phyloP scores from a whole-genome alignment of 2,888 invertebrate genomes.

The Mimumesa dahlbomi region DNA sequence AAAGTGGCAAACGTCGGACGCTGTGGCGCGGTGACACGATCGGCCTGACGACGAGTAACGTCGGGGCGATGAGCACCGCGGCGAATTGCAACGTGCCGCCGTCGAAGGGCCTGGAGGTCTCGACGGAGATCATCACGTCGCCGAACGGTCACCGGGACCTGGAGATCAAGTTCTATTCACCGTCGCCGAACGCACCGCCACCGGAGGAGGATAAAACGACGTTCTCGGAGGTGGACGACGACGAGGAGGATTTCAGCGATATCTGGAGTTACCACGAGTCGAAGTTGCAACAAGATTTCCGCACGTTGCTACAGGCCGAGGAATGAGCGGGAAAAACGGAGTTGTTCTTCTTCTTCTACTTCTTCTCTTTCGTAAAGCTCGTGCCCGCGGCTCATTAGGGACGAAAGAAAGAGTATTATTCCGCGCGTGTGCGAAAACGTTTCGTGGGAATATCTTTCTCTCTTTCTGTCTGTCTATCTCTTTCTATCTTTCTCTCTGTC shows the following conservation, averaged over 20 bases:
- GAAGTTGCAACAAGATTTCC: conserved; percentile 77
- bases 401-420: conserved; percentile 7
- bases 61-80: conserved; percentile 17
- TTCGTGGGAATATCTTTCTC: conserved; percentile 2
- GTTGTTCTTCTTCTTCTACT: too few species aligned
- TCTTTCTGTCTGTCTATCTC: too few species aligned
- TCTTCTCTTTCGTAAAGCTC: neutral
- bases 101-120: conserved; percentile 84
- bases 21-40: conserved; percentile 77
- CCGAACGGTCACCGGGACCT: conserved; percentile 89
- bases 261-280: conserved; percentile 79
- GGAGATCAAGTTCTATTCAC: conserved; percentile 89
- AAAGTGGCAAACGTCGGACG: conserved; percentile 64
- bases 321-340: conserved; percentile 67
- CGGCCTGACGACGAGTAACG: conserved; percentile 36
- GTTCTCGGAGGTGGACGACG: conserved; percentile 63
- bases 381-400: conserved; percentile 16
- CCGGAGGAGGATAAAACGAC: conserved; percentile 67
- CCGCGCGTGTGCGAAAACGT: conserved; percentile 12
- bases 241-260: conserved; percentile 74
- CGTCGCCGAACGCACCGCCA: conserved; percentile 81
- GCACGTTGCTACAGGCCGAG: conserved; percentile 76
- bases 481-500: too few species aligned
- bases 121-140: conserved; percentile 89
- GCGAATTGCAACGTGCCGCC: conserved; percentile 30